phyloP scores from a whole-genome alignment of 2,113 vertebrate genomes.

The Chrysemys picta region DNA sequence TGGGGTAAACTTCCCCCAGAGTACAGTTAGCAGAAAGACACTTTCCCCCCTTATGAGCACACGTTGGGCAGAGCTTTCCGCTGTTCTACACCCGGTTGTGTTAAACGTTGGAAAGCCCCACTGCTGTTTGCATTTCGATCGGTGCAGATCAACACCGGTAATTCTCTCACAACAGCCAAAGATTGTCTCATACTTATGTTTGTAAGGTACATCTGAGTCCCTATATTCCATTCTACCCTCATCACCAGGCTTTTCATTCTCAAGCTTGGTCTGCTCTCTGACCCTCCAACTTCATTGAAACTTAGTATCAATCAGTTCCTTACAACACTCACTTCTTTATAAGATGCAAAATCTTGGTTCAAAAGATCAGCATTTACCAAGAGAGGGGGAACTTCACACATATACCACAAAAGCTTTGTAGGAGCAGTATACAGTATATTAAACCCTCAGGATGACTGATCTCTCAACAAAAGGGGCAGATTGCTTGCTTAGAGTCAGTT shows the following conservation, averaged over 20 bases:
- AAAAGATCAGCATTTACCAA: not conserved
- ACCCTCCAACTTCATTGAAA: fast-evolving
- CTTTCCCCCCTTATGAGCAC: not conserved
- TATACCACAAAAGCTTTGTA: not conserved
- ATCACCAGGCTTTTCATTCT: not conserved
- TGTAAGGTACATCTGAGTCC: fast-evolving
- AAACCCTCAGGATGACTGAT: fast-evolving
- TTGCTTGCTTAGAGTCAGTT: fast-evolving
- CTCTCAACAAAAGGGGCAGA: fast-evolving
- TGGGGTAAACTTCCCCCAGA: not conserved
- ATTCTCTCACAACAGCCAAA: not conserved
- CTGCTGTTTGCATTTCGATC: not conserved
- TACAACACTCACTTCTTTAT: not conserved
- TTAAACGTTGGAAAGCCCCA: not conserved
- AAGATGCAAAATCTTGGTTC: fast-evolving
- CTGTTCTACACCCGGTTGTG: fast-evolving
- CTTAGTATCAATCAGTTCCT: not conserved
- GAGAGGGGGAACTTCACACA: fast-evolving
- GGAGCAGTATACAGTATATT: not conserved
- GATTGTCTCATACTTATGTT: fast-evolving
- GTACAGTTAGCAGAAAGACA: not conserved
- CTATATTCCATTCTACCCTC: not conserved
- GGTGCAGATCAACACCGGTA: not conserved
- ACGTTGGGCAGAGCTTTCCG: not conserved
- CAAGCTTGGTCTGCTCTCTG: not conserved